phyloP scores from a whole-genome alignment of 2,888 invertebrate genomes.

The Perithous albicinctus region DNA sequence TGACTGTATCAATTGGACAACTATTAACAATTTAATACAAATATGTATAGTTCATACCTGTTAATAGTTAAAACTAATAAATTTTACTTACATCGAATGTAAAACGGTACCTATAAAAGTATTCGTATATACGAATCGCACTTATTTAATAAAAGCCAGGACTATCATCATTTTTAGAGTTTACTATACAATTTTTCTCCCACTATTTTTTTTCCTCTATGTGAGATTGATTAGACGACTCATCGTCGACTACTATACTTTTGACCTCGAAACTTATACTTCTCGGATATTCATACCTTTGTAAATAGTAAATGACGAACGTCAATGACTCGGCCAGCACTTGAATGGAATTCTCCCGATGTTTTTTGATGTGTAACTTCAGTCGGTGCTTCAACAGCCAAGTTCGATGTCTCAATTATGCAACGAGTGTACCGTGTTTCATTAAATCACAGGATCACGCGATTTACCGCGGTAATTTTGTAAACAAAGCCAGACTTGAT shows the following conservation, averaged over 20 bases:
- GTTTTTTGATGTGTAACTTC: neutral
- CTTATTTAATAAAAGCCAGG: no score
- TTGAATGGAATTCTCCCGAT: neutral
- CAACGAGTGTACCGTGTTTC: slow-evolving; percentile 6
- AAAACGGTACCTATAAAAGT: no score
- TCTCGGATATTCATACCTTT: slow-evolving; percentile 13
- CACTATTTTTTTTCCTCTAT: neutral
- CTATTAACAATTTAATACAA: no score
- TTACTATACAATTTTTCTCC: no score
- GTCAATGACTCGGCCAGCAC: slow-evolving; percentile 15
- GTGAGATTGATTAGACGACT: neutral
- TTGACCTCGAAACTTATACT: slow-evolving; percentile 1
- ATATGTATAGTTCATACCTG: no score
- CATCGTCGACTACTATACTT: neutral
- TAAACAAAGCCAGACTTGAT: neutral
- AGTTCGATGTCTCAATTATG: neutral
- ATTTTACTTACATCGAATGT: no score
- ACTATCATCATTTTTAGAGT: no score
- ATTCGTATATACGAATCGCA: no score
- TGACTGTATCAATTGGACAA: no score
- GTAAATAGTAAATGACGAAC: neutral
- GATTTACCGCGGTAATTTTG: neutral
- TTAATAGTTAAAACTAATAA: no score
- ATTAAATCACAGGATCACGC: neutral
- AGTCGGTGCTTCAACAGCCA: neutral